phyloP scores from a whole-genome alignment of 2,797 vertebrate species.

The Florisuga fusca region DNA sequence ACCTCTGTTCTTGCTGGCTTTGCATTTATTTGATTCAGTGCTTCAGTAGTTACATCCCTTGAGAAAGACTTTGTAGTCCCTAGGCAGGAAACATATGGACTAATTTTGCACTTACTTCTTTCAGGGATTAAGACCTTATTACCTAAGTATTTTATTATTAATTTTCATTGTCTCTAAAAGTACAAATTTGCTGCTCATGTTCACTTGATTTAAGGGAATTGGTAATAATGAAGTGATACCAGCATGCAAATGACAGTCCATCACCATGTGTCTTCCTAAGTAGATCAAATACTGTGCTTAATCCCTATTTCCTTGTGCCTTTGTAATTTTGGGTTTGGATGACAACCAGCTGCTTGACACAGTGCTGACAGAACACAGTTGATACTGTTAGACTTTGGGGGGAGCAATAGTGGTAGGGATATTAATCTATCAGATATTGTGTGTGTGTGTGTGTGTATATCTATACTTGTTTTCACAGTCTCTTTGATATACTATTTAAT shows the following conservation, averaged over 20 bases:
- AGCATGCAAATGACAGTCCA: background rate
- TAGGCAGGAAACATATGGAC: slow-evolving; percentile 62
- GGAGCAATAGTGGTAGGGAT: background rate
- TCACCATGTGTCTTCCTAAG: background rate
- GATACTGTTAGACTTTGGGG: background rate
- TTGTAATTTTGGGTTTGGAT: background rate
- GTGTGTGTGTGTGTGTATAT: too few relatives aligned
- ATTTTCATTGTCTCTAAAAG: background rate
- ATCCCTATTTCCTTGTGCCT: background rate
- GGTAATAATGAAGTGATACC: background rate
- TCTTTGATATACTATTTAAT: background rate
- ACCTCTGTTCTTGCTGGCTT: background rate
- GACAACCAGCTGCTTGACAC: background rate
- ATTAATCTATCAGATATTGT: background rate
- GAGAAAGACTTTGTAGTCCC: slow-evolving; percentile 52
- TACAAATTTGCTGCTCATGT: background rate
- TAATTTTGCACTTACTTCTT: background rate
- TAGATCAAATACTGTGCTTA: background rate
- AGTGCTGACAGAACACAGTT: background rate
- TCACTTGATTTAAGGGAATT: background rate
- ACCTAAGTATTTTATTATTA: background rate
- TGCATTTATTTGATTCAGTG: slow-evolving; percentile 16
- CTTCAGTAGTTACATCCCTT: slow-evolving; percentile 23
- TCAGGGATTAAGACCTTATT: background rate
- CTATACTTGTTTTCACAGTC: background rate